These are phyloP conservation scores for Sturnira hondurensis DNA, from an alignment of 2,113 vertebrate species.

Conservation along the genomic window DNA sequence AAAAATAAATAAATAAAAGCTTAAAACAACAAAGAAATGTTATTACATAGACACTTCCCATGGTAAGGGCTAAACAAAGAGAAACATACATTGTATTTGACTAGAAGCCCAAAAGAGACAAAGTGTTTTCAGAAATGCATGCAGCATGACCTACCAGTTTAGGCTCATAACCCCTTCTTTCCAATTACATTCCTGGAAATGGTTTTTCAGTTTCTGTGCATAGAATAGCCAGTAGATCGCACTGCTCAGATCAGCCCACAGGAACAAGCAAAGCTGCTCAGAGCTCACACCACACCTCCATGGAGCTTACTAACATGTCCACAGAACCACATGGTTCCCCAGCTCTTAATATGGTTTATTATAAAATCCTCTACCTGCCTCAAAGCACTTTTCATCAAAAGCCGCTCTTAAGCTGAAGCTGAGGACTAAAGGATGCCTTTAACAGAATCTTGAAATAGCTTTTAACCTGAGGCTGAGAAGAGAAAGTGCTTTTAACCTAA, in stretches of 20 bases:
- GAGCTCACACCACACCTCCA: not conserved
- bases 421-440: constrained; percentile 66
- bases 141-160: not conserved
- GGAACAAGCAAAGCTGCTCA: not conserved
- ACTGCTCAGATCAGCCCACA: not conserved
- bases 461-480: constrained; percentile 64
- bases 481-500: constrained; percentile 72
- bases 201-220: constrained; percentile 28
- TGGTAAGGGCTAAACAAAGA: not conserved
- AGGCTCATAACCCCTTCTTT: not conserved
- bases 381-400: constrained; percentile 75
- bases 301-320: not conserved
- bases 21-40: not conserved
- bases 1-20: too few relatives aligned
- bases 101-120: not conserved
- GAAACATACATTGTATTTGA: not conserved
- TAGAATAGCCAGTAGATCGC: not conserved
- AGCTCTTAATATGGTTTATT: constrained; percentile 64
- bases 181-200: constrained; percentile 39
- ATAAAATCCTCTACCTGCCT: constrained; percentile 74
- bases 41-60: not conserved
- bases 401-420: constrained; percentile 66
- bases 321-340: not conserved
- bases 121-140: constrained; percentile 35
- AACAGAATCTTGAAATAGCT: constrained; percentile 68